Conservation (phyloP, 2,113 vertebrate species). For the Tympanuchus pallidicinctus region DNA sequence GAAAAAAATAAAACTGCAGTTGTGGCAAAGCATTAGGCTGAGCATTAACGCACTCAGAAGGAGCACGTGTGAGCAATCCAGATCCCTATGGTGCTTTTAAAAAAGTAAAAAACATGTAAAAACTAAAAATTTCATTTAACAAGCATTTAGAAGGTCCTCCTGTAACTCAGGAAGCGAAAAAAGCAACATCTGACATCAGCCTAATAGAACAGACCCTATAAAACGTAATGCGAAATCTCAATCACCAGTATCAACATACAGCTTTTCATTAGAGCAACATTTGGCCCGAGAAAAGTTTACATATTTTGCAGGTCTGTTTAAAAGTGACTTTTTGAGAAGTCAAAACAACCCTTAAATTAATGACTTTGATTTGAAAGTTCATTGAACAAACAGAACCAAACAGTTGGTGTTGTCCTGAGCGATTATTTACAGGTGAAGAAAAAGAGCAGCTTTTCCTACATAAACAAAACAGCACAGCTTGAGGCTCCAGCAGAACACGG, state of each 20-base stretch:
- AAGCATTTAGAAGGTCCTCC: background rate
- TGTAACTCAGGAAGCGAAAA: background rate
- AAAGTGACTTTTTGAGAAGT: background rate
- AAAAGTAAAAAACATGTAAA: background rate
- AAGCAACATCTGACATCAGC: background rate
- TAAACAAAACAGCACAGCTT: background rate
- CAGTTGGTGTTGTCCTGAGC: background rate
- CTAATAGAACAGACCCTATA: background rate
- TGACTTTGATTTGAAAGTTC: background rate
- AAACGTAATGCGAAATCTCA: rapidly evolving
- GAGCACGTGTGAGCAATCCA: background rate
- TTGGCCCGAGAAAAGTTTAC: conserved; percentile 55
- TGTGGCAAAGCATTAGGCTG: background rate
- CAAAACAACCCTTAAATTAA: conserved; percentile 54
- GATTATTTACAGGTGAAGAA: conserved; percentile 47
- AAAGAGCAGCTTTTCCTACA: conserved; percentile 23
- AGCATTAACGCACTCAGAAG: background rate
- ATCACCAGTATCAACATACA: conserved; percentile 11
- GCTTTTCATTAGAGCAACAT: background rate
- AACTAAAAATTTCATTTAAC: background rate
- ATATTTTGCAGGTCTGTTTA: conserved; percentile 52
- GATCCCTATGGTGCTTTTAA: background rate
- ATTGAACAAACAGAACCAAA: conserved; percentile 47
- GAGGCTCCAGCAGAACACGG: background rate
- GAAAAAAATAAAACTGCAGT: background rate